phyloP scores from a whole-genome alignment of 2,888 invertebrate species.

The Eulithis prunata region DNA sequence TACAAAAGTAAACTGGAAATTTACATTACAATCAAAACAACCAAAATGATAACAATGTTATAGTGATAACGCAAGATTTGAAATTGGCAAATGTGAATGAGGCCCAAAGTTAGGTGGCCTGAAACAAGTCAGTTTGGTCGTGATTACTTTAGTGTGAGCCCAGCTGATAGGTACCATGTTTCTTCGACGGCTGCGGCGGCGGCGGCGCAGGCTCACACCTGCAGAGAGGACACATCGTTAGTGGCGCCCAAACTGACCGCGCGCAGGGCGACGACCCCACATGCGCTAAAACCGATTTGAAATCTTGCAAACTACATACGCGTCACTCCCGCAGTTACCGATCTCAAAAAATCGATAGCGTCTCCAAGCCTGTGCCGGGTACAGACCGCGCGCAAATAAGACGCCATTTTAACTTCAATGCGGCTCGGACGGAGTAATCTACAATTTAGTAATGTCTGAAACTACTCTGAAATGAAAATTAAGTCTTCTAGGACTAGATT shows the following conservation, averaged over 20 bases:
- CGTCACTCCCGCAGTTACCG: conserved; percentile 46
- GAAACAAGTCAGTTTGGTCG: conserved; percentile 82
- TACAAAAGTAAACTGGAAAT: conserved; percentile 80
- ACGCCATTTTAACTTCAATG: conserved; percentile 82
- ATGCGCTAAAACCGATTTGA: conserved; percentile 76
- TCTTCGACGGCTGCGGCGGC: conserved; percentile 79
- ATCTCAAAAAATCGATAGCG: conserved; percentile 59
- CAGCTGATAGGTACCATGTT: conserved; percentile 82
- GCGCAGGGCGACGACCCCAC: conserved; percentile 55
- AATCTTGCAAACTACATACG: conserved; percentile 75
- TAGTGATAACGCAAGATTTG: conserved; percentile 80
- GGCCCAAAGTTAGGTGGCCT: conserved; percentile 85
- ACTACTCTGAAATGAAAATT: conserved; percentile 77
- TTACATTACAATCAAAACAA: conserved; percentile 75
- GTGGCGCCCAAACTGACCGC: conserved; percentile 80
- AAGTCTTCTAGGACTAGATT: conserved; percentile 63
- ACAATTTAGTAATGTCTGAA: conserved; percentile 66
- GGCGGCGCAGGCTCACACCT: conserved; percentile 84
- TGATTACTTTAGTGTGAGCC: conserved; percentile 84
- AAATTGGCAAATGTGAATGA: conserved; percentile 80
- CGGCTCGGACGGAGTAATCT: conserved; percentile 69
- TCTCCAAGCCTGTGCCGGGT: conserved; percentile 72
- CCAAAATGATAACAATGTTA: conserved; percentile 69
- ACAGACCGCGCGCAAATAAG: conserved; percentile 76
- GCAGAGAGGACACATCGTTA: conserved; percentile 84